phyloP scores from a whole-genome alignment of 2,888 invertebrate species.

The Tortricodes alternella region DNA sequence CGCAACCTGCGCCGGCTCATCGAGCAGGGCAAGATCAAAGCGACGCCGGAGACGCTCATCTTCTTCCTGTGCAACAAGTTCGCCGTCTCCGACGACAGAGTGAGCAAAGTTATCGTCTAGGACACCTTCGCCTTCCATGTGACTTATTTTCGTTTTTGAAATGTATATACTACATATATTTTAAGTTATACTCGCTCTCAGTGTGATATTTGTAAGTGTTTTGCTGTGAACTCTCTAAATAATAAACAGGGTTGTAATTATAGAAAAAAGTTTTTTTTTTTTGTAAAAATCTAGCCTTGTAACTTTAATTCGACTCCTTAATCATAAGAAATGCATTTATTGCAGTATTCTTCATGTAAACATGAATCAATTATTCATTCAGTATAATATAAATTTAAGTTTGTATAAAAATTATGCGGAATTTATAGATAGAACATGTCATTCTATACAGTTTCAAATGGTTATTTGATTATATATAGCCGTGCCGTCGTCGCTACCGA shows the following conservation, averaged over 20 bases:
- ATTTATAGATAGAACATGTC: constrained; percentile 31
- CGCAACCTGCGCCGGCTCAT: constrained; percentile 80
- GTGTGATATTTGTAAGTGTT: constrained; percentile 21
- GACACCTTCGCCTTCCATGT: neutral
- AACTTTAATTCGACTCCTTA: constrained; percentile 63
- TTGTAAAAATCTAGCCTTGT: constrained; percentile 69
- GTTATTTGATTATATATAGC: constrained; percentile 36
- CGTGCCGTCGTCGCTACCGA: constrained; percentile 16
- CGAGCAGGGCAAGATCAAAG: constrained; percentile 72
- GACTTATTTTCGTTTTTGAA: constrained; percentile 11
- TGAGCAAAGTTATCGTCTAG: constrained; percentile 46
- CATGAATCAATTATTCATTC: constrained; percentile 49
- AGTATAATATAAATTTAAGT: constrained; percentile 50
- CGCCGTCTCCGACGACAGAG: constrained; percentile 70
- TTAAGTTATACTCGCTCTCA: constrained; percentile 15
- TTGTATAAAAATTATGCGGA: constrained; percentile 52
- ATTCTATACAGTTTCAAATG: constrained; percentile 39
- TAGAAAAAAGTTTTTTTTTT: constrained; percentile 62
- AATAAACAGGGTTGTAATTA: constrained; percentile 49
- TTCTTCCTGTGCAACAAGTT: constrained; percentile 81
- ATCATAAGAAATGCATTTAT: constrained; percentile 62
- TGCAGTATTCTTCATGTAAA: constrained; percentile 55
- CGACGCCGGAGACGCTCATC: constrained; percentile 75
- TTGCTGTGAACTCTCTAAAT: constrained; percentile 23
- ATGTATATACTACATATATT: constrained; percentile 9